Evolutionary conservation across 1,140 invertebrate genomes (phyloP), one percentile per base, ranked within the genome.

Genomic region (Cotesia chilonis): DNA sequence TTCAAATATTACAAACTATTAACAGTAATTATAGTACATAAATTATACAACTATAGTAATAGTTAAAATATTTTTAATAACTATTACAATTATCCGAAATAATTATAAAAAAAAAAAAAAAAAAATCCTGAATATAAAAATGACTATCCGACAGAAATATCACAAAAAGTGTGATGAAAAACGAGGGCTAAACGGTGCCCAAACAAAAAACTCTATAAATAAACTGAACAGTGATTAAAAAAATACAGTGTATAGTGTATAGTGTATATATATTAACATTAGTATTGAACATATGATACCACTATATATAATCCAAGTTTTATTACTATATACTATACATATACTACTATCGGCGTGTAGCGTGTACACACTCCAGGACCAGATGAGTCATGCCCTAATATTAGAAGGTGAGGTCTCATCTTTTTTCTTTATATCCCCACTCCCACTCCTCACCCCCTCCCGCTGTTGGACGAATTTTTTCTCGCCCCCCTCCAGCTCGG

Each of bases 351-450:
- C 41, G 54, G n/a, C 14, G 68, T 59, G 51, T 66, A 69, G 28
- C 28, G 28, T 28, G 28, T 28, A 28, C 28, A 57, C 38, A 66
- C 59, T 72, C 72, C 73, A 72, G 70, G 71, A 75, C 57, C 51
- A 74, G 38, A 68, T 79, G 77, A 79, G 52, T 80, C 78, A 79
- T 72, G 70, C 71, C 74, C 78, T 79, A 79, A 81, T 79, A 78
- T 79, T 81, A 79, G 76, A 75, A 76, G 75, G 73, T 76, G 73
- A 76, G 73, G 72, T 72, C 75, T 67, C 68, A 72, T 71, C 70
- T 72, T 68, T 47, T 47, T 47, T 47, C 72, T 73, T 60, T 37
- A 64, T 71, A 72, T 74, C 55, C 70, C 66, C 28, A 28, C 28
- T 28, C 28, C 28, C 28, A 28, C 28, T 47, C 72, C 70, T 60